These are phyloP conservation scores for Amphimedon queenslandica DNA, from an alignment of 37 sponge, comb jelly and placozoan species.

Conservation along the genomic window DNA sequence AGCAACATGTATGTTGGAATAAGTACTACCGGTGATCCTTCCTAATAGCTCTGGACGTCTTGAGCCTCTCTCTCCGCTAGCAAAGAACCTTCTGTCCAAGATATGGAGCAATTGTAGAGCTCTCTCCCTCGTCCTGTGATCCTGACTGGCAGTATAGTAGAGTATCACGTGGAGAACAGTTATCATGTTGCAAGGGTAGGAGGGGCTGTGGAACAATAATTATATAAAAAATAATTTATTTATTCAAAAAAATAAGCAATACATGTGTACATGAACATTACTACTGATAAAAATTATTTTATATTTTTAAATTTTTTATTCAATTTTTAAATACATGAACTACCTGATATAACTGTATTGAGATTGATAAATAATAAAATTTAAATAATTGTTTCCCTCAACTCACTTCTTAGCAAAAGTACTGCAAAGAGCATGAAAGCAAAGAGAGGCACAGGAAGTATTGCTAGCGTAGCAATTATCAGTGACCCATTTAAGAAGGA, in stretches of 20 bases:
- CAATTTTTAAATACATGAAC: no score
- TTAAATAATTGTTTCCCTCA: no score
- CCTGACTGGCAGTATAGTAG: conserved; percentile 76
- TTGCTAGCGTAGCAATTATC: conserved; percentile 67
- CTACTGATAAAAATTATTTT: neutral
- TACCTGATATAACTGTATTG: no score
- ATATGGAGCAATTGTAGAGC: conserved; percentile 83
- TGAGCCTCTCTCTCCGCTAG: neutral
- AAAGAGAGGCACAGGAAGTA: conserved; percentile 48
- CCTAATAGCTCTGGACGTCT: conserved; percentile 52
- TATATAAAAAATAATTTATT: neutral
- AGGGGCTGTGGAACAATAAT: conserved; percentile 35
- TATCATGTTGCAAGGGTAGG: conserved; percentile 83
- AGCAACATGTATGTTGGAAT: conserved; percentile 53
- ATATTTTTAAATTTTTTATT: neutral
- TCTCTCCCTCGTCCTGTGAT: conserved; percentile 62
- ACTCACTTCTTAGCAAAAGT: conserved; percentile 58
- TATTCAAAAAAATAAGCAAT: neutral
- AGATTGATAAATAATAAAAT: no score
- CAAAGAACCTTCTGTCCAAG: conserved; percentile 54
- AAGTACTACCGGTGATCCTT: conserved; percentile 42
- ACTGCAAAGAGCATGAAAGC: conserved; percentile 80
- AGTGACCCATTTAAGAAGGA: conserved; percentile 78
- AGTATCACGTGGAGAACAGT: conserved; percentile 74
- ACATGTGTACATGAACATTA: neutral